These are phyloP conservation scores for Halcyon leucocephala DNA, from an alignment of 2,797 vertebrate species.

Conservation along the genomic window DNA sequence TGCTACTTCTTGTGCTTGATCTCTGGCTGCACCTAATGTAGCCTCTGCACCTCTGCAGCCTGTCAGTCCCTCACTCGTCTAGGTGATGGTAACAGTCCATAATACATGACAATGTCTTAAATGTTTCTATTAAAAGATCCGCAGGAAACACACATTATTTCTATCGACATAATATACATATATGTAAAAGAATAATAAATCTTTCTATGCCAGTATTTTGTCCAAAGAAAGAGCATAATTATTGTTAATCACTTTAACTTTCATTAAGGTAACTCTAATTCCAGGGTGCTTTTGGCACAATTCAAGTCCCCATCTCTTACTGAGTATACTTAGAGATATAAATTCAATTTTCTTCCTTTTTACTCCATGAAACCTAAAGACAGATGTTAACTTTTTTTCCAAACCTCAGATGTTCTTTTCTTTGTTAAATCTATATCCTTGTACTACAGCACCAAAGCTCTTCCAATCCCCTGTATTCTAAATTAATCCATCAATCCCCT, in stretches of 20 bases:
- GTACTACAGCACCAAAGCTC: not conserved
- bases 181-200: not conserved
- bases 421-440: conserved; percentile 34
- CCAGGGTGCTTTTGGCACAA: not conserved
- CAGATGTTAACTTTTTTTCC: conserved; percentile 33
- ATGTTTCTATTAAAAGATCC: not conserved
- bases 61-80: not conserved
- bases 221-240: not conserved
- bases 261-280: not conserved
- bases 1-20: too few relatives aligned
- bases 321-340: not conserved
- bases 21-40: not conserved
- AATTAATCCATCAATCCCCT: conserved; percentile 54
- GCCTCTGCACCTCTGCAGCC: not conserved
- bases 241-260: not conserved
- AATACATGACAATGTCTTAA: not conserved
- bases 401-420: conserved; percentile 44
- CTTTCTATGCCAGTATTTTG: not conserved
- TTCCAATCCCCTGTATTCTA: conserved; percentile 35
- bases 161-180: not conserved
- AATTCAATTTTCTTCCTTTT: conserved; percentile 42
- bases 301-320: not conserved
- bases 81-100: not conserved
- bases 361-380: conserved; percentile 1
- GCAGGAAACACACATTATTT: not conserved